Base-by-base conservation (phyloP, 2,888 invertebrate genomes). In the Galerucella pusilla region DNA sequence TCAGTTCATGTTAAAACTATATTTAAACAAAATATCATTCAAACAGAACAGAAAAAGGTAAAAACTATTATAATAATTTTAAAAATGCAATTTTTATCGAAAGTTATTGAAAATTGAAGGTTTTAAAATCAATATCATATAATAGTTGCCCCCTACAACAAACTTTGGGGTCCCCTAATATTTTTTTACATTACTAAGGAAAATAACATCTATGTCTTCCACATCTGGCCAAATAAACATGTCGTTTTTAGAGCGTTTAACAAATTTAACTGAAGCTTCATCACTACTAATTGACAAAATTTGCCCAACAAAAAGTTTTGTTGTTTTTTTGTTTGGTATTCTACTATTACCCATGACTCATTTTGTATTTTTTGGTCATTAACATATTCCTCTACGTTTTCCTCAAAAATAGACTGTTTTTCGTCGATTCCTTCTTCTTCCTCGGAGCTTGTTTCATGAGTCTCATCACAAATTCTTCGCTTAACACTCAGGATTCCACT, bases 401-500 rank as follows among this genome's bases (percentile, higher is more conserved):
- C 14, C 16, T 57, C 57, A 14, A 57, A 57, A 57, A 57, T 57
- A 57, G 57, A 5, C 3, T n/a, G 7, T 9, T 20, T 9, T 57
- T 57, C 14, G 57, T 57, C 57, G 9, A 57, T 57, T 16, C 14
- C 57, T 57, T 57, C 57, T 16, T 57, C 57, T 57, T 57, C 57
- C 9, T 57, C 57, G 14, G 57, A 57, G 20, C 57, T 57, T 14
- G 9, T 9, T 57, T 57, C 57, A 20, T 57, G 1, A 57, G 1
- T 57, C 16, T 57, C 57, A 57, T 57, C 57, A 14, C 57, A 16
- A 14, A 57, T 57, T 57, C 5, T 57, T 57, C 57, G 9, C 14
- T 57, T 57, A 57, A 57, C 57, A 57, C 57, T 57, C 16, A 57
- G n/a, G 57, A 57, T n/a, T 20, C 57, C 16, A 57, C 57, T 57